These are phyloP conservation scores for Torymus aiolomorphi DNA, from an alignment of 2,888 invertebrate species.

Conservation along the genomic window DNA sequence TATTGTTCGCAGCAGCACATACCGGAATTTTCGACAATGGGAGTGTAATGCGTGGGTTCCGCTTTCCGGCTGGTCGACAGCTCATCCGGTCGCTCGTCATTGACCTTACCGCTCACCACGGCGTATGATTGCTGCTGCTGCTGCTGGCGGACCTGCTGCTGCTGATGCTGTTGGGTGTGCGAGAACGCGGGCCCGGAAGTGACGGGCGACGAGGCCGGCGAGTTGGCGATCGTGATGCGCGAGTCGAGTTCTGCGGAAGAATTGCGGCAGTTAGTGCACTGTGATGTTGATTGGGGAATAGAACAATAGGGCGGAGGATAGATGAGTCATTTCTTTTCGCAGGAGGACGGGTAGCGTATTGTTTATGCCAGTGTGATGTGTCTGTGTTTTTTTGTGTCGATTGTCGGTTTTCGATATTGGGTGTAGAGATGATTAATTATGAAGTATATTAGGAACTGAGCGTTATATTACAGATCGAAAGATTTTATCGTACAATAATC, in stretches of 20 bases:
- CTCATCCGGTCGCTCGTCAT: constrained; percentile 49
- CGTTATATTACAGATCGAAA: no score
- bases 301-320: no score
- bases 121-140: not conserved
- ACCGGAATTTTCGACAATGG: constrained; percentile 55
- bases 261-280: not conserved
- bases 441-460: no score
- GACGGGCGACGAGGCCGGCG: constrained; percentile 14
- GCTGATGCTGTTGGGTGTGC: constrained; percentile 17
- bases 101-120: constrained; percentile 44
- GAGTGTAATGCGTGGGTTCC: constrained; percentile 44
- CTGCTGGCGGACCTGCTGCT: not conserved
- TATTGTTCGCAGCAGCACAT: not conserved
- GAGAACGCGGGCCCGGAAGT: constrained; percentile 31
- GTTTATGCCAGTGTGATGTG: no score
- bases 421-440: no score
- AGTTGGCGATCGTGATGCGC: constrained; percentile 10
- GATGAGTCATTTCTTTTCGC: no score
- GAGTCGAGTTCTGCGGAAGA: constrained; percentile 27
- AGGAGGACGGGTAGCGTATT: no score
- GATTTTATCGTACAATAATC: no score
- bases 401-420: no score
- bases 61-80: constrained; percentile 43
- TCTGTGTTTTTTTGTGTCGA: no score
- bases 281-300: no score